Percentiles rank a stretch among this genome's conserved stretches.
Evolutionary conservation across 2,113 vertebrate species (phyloP).

Genomic region (Anolis carolinensis): DNA sequence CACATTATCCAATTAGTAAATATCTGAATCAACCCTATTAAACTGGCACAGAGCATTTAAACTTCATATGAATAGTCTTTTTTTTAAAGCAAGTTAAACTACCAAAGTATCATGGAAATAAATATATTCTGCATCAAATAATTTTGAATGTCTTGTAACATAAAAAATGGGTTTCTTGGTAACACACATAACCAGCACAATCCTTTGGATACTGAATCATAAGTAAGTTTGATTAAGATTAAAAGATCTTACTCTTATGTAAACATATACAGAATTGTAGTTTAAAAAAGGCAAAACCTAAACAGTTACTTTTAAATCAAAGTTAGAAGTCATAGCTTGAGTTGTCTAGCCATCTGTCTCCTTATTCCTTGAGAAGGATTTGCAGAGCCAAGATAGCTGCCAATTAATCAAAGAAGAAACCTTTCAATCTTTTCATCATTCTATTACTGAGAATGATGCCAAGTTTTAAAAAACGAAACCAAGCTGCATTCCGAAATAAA

Average conservation of each 20-base stretch:
- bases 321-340: too few species aligned
- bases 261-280: background rate
- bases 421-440: background rate
- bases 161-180: background rate
- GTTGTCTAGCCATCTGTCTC: background rate
- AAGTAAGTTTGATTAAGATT: background rate
- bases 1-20: background rate
- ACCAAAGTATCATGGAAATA: background rate
- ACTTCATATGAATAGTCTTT: background rate
- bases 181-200: background rate
- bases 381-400: background rate
- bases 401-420: background rate
- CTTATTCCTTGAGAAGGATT: background rate
- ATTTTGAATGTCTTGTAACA: background rate
- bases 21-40: constrained; percentile 7
- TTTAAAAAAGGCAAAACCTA: background rate
- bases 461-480: background rate
- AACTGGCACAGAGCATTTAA: background rate
- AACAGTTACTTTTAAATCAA: background rate
- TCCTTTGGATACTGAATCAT: background rate
- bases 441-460: background rate
- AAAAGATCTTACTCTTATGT: background rate
- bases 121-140: background rate
- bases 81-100: background rate
- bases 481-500: background rate